Base-by-base conservation (phyloP, 1,140 invertebrate species). In the Drosophila quadrilineata region DNA sequence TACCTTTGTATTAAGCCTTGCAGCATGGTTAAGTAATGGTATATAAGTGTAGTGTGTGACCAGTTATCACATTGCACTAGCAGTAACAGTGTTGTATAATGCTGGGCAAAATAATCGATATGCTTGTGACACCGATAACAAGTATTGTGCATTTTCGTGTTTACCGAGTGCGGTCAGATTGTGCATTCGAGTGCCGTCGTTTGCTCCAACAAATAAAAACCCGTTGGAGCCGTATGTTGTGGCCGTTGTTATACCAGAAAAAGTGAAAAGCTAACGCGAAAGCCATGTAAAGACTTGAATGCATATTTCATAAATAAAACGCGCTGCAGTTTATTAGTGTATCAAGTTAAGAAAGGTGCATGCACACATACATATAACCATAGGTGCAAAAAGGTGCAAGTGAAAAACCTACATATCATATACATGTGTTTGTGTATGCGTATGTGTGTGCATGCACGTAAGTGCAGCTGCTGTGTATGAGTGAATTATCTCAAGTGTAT, bases 11-110 rank as follows among this genome's bases (percentile, higher is more conserved):
- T 9, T 17, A 87, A 36, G 28, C 65, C 68, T 12, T 75, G 74
- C 28, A 87, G 35, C 82, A 87, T 87, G 84, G n/a, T 73, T 77
- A 60, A 60, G 74, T 77, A 79, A 77, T 65, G 64, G 52, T 33
- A 24, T 49, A 41, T 26, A 21, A 31, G 6, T 22, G 17, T 4
- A 56, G 45, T 60, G n/a, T n/a, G 33, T 66, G 60, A 41, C 53
- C 49, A 19, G 2, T 10, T 10, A 1, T n/a, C n/a, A 8, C 2
- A 33, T 9, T 14, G 6, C 21, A 19, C 43, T 12, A 16, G 14
- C 26, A 53, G 2, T 16, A 17, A 0, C 12, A 54, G 57, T 64
- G 35, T 14, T 64, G 57, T 28, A 12, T 9, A 53, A 40, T n/a
- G 3, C 3, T 17, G 26, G n/a, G n/a, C n/a, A n/a, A n/a, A n/a